Evolutionary conservation across 2,113 vertebrate species (phyloP).

Genomic region (Thinocorus orbignyianus): DNA sequence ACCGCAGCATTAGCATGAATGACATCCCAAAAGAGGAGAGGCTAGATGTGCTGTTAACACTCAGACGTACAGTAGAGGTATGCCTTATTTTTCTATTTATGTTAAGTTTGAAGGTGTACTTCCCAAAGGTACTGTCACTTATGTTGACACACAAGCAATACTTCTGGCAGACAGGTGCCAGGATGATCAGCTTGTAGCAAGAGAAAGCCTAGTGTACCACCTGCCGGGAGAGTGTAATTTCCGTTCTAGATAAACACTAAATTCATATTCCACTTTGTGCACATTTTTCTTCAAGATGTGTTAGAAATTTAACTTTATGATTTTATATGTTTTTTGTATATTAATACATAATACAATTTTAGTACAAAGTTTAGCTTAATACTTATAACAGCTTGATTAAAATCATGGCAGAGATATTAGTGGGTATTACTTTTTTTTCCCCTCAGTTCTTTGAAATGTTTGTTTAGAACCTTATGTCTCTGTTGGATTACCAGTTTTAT

Average conservation of each 20-base stretch:
- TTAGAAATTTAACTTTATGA: background rate
- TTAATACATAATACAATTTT: background rate
- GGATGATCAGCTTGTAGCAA: background rate
- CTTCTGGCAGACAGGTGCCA: background rate
- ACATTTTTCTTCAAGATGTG: background rate
- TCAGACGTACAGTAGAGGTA: slow-evolving; percentile 88
- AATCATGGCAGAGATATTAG: background rate
- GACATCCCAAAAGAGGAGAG: slow-evolving; percentile 78
- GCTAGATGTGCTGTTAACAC: slow-evolving; percentile 74
- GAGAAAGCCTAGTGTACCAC: background rate
- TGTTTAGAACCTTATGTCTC: background rate
- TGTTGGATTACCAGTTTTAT: background rate
- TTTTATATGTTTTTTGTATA: background rate
- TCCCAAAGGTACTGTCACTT: background rate
- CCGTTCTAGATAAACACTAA: background rate
- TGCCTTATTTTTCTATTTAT: background rate
- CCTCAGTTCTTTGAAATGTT: background rate
- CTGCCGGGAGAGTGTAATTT: background rate
- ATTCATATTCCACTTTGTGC: background rate
- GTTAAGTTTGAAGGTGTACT: background rate
- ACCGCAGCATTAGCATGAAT: slow-evolving; percentile 71
- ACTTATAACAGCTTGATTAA: background rate
- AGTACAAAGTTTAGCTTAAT: background rate
- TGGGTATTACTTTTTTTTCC: background rate
- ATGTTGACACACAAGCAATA: background rate